These are phyloP conservation scores for Alectura lathami DNA, from an alignment of 2,113 vertebrate species.

Conservation along the genomic window DNA sequence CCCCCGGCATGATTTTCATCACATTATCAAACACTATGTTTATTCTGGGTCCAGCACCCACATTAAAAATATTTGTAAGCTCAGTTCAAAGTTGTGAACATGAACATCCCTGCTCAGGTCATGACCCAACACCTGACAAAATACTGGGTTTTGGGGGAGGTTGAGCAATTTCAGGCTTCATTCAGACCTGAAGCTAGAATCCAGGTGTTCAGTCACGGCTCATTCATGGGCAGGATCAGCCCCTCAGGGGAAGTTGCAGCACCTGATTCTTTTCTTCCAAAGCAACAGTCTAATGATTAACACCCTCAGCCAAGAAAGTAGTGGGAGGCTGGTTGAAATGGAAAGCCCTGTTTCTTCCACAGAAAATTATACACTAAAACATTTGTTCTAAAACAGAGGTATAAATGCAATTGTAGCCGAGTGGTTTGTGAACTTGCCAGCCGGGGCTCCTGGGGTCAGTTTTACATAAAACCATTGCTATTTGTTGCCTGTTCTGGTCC, in stretches of 20 bases:
- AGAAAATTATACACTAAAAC: background rate
- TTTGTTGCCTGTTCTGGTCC: background rate
- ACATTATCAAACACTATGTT: background rate
- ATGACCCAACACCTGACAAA: background rate
- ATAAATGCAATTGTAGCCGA: background rate
- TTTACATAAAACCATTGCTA: background rate
- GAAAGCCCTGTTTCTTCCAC: background rate
- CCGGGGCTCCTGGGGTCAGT: background rate
- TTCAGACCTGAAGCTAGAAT: background rate
- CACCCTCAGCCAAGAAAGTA: background rate
- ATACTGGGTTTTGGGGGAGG: background rate
- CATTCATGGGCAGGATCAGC: background rate
- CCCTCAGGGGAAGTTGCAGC: background rate
- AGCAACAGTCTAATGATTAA: background rate
- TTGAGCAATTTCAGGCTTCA: background rate
- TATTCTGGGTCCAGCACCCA: background rate
- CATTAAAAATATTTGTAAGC: background rate
- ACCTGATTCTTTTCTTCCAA: background rate
- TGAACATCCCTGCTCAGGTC: background rate
- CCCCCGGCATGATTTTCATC: background rate
- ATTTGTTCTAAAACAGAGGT: background rate
- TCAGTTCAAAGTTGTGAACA: background rate
- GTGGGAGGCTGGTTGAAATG: background rate
- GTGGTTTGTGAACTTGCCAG: background rate
- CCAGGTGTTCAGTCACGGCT: background rate